Percentiles rank a stretch among this genome's conserved stretches.
Evolutionary conservation across 2,888 invertebrate genomes (phyloP).

Genomic region (Diabrotica balteata): DNA sequence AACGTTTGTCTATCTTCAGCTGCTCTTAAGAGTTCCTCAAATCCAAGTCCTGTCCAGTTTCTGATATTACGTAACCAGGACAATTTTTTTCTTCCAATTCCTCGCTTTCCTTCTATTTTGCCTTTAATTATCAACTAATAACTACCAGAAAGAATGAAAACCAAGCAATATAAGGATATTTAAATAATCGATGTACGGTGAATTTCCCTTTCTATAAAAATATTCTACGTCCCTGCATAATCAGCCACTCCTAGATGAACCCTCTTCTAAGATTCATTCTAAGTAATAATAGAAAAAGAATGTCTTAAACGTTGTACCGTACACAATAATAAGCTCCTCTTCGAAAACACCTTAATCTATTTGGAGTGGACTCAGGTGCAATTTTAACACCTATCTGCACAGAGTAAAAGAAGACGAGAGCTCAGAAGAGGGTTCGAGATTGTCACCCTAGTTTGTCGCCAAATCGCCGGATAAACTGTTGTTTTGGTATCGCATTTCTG

Average conservation of each 20-base stretch:
- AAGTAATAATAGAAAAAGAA: constrained; percentile 30
- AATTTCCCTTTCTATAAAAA: too few relatives aligned
- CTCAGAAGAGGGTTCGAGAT: constrained; percentile 34
- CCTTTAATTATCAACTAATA: too few relatives aligned
- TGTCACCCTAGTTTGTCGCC: constrained; percentile 43
- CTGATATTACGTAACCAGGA: too few relatives aligned
- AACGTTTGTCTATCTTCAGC: too few relatives aligned
- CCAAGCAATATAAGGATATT: too few relatives aligned
- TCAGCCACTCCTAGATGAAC: constrained; percentile 10
- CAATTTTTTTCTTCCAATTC: too few relatives aligned
- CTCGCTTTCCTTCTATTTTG: too few relatives aligned
- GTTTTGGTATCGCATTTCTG: constrained; percentile 46
- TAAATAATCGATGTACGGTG: too few relatives aligned
- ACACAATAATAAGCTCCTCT: constrained; percentile 42
- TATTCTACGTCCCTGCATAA: constrained; percentile 10
- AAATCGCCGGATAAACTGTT: constrained; percentile 55
- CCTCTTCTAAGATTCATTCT: constrained; percentile 9
- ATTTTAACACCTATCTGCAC: constrained; percentile 56
- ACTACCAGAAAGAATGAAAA: too few relatives aligned
- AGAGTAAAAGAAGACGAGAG: constrained; percentile 36
- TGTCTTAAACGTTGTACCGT: constrained; percentile 43
- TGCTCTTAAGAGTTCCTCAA: too few relatives aligned
- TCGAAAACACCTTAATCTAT: constrained; percentile 57
- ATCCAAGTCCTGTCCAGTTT: too few relatives aligned
- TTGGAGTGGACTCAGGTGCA: constrained; percentile 59